phyloP scores from a whole-genome alignment of 1,140 invertebrate species.

The Drosophila bifasciata region DNA sequence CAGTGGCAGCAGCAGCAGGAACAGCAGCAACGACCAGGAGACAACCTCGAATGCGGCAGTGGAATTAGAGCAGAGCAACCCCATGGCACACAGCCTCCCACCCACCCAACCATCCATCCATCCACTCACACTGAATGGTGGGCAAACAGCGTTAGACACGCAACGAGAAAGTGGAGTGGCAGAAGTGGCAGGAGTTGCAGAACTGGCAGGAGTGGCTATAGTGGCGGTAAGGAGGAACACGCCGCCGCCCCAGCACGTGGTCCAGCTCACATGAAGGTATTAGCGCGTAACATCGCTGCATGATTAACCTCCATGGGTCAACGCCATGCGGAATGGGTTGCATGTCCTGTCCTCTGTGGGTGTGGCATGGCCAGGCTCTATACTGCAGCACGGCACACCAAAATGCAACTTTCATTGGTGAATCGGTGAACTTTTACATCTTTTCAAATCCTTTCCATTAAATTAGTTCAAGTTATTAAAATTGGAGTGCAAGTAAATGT shows the following conservation, averaged over 20 bases:
- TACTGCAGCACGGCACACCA: no score
- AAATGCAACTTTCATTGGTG: no score
- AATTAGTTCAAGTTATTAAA: no score
- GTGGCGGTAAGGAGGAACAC: no score
- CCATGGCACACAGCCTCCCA: constrained; percentile 35
- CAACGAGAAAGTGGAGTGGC: constrained; percentile 38
- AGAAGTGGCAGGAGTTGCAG: background rate
- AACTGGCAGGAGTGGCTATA: no score
- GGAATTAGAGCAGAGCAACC: constrained; percentile 78
- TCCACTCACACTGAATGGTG: constrained; percentile 11
- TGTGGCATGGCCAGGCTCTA: no score
- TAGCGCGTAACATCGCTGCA: constrained; percentile 83
- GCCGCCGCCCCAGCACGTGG: constrained; percentile 75
- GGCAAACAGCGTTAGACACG: constrained; percentile 69
- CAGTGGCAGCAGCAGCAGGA: constrained; percentile 61
- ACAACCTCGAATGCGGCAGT: constrained; percentile 32
- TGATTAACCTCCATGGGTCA: constrained; percentile 77
- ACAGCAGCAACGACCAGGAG: constrained; percentile 35
- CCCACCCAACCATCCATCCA: constrained; percentile 39
- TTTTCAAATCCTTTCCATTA: no score
- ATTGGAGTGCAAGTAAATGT: no score
- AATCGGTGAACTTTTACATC: no score
- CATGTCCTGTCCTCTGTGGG: no score
- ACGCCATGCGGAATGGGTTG: constrained; percentile 34
- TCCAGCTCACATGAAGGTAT: constrained; percentile 84